Base-by-base conservation (phyloP, 1,140 invertebrate genomes). In the Agraylea sexmaculata region DNA sequence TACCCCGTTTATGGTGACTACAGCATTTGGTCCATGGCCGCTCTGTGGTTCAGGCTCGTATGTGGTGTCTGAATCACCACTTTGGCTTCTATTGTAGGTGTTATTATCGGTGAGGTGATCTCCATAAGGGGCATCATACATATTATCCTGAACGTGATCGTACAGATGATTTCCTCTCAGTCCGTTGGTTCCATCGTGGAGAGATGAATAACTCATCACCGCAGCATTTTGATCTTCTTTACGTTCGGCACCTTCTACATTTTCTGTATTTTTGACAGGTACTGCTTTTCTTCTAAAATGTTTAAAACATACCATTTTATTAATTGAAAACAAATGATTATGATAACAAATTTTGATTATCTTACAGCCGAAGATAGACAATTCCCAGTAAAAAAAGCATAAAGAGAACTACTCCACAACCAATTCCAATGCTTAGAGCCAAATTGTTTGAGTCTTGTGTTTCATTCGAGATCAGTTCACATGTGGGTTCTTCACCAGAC, bases 211-310 rank as follows among this genome's bases (percentile, higher is more conserved):
- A 21, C 83, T 86, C 82, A 87, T 86, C 0, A 87, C 83, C 0
- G 83, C 81, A 0, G 84, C 83, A 53, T 78, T 84, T 52, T 83
- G 75, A 50, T 87, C 81, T 60, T 87, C 83, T 56, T 87, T 87
- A 17, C 80, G 67, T 51, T 85, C 80, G 2, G 83, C 83, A 1
- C 80, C 82, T 64, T 87, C 80, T 7, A 89, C 75, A 50, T 87
- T 87, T 56, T 87, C 84, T 1, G 84, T 86, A 52, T 87, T 87
- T 56, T 87, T 89, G 0, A 87, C 82, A 1, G 84, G 82, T 13
- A 80, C 77, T 36, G 82, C 80, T 69, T 84, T 86, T 37, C 83
- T 75, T 28, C 79, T 82, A 49, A 12, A 61, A 58, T 36, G 16
- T 33, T 23, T 16, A 31, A 15, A 15, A 22, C 16, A 32, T 32